Evolutionary conservation across 2,888 invertebrate genomes (phyloP), one percentile per base, ranked within the genome.

Genomic region (Drosophila kambysellisi): DNA sequence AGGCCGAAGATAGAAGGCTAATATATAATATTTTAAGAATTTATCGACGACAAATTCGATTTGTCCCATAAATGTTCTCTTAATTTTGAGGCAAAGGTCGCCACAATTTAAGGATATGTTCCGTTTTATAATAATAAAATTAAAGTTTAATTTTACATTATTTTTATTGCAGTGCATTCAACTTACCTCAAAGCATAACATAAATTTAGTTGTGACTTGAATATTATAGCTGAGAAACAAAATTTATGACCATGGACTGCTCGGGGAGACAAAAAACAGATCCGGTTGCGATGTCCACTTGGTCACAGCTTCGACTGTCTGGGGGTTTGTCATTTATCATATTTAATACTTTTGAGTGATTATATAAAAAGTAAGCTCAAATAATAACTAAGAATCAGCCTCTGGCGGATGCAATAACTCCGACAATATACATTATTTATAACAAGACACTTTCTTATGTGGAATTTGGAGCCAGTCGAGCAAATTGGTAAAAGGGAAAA

Each of bases 271-370:
- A 43, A 48, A 60, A 33, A 43, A 35, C 25, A 52, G 25, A 48
- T 52, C 29, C 46, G 39, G 41, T 64, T 67, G 35, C n/a, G 9
- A 39, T 71, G 62, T 48, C 58, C 52, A 76, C 52, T 43, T 56
- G 41, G 43, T 20, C 9, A 8, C 11, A n/a, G 43, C 20, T 11
- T 12, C 29, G 29, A 29, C 41, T 17, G 62, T 33, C 25, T 15
- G 56, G 35, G 43, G 48, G 52, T 60, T 25, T 64, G 74, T 68
- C 86, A 82, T 84, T 82, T 86, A 83, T 84, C 86, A 84, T 81
- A 71, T 86, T 83, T 86, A 84, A 84, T 84, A 82, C 81, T 71
- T 82, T 70, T 82, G 84, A 84, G 81, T 84, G 84, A 84, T 84
- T 84, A 83, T 86, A 79, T 76, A 79, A 74, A 79, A 76, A 79